A percentile compares a stretch with the other conserved stretches of the same genome.
Conservation (phyloP, 2,888 invertebrate genomes). For the Lacanobia oleracea region DNA sequence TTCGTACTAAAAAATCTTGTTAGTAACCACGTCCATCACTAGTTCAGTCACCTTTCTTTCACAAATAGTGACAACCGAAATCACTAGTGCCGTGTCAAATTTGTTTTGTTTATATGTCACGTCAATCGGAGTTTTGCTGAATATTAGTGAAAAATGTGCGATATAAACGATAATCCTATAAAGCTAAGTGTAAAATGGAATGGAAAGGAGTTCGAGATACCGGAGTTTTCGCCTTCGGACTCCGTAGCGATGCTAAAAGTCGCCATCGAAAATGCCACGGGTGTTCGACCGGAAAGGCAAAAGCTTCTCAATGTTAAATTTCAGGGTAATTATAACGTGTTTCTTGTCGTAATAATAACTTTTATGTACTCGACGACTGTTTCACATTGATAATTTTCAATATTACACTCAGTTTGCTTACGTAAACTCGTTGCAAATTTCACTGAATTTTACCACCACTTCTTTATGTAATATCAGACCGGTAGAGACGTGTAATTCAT, state of each 20-base stretch:
- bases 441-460: background rate
- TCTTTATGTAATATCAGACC: conserved; percentile 61
- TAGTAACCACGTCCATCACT: conserved; percentile 17
- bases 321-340: conserved; percentile 92
- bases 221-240: conserved; percentile 93
- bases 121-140: conserved; percentile 66
- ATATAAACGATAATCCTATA: conserved; percentile 85
- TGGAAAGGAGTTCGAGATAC: conserved; percentile 96
- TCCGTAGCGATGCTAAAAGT: conserved; percentile 96
- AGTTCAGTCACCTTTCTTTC: background rate
- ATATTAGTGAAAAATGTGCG: conserved; percentile 82
- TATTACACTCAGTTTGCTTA: background rate
- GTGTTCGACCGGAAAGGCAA: conserved; percentile 97
- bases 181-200: conserved; percentile 97
- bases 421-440: background rate
- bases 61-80: conserved; percentile 34
- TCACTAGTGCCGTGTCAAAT: conserved; percentile 66
- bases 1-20: background rate
- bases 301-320: conserved; percentile 97
- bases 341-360: conserved; percentile 22
- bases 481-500: conserved; percentile 42
- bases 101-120: conserved; percentile 85
- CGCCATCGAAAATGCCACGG: conserved; percentile 96
- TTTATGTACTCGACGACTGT: background rate
- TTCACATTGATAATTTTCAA: background rate